These are phyloP conservation scores for Morinoia aosen DNA, from an alignment of 2,888 invertebrate genomes.

Conservation along the genomic window DNA sequence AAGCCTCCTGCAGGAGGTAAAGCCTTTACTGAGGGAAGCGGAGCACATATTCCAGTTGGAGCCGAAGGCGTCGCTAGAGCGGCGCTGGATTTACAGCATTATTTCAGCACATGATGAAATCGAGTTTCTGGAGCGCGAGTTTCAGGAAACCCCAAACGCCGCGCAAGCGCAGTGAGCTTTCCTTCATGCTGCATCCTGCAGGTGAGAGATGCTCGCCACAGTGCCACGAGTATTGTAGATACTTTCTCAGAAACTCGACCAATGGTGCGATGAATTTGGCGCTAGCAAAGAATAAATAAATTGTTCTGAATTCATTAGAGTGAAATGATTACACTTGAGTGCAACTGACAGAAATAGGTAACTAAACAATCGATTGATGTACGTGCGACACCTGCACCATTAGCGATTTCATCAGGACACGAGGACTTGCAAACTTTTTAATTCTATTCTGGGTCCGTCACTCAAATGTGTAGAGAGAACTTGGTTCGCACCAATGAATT, in stretches of 20 bases:
- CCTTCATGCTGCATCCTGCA: background rate
- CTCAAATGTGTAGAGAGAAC: background rate
- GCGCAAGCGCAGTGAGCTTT: background rate
- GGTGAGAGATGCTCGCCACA: background rate
- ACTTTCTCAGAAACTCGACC: background rate
- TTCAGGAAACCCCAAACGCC: background rate
- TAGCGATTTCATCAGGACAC: too few species aligned
- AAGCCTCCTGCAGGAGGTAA: constrained; percentile 50
- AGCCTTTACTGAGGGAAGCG: constrained; percentile 54
- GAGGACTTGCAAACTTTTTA: too few species aligned
- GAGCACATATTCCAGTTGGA: constrained; percentile 56
- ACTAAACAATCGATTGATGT: too few species aligned
- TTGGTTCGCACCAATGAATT: background rate
- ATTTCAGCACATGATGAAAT: background rate
- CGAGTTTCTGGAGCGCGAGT: background rate
- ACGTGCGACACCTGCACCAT: too few species aligned
- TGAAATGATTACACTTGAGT: too few species aligned
- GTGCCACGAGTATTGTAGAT: background rate
- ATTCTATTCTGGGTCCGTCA: too few species aligned
- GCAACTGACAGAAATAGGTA: too few species aligned
- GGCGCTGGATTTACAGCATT: constrained; percentile 55
- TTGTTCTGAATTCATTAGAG: too few species aligned
- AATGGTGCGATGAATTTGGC: background rate
- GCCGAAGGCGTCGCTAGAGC: constrained; percentile 56
- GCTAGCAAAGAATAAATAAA: too few species aligned